These are phyloP conservation scores for Moxostoma hubbsi DNA, from an alignment of 2,797 vertebrate species.

Conservation along the genomic window DNA sequence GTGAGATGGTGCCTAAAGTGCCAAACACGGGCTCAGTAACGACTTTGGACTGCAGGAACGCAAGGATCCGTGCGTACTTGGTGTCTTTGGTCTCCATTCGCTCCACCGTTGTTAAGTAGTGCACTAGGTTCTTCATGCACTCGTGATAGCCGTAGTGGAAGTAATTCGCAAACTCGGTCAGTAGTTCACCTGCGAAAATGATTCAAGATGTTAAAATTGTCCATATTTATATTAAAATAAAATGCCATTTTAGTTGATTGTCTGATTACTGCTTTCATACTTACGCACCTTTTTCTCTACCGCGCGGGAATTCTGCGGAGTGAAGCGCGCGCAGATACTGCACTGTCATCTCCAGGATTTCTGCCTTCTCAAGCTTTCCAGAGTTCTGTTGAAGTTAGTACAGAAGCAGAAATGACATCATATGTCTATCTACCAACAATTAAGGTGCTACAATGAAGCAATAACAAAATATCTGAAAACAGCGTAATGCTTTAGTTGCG, in stretches of 20 bases:
- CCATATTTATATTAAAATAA: background rate
- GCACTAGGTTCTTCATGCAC: slow-evolving; percentile 98
- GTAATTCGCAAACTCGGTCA: slow-evolving; percentile 97
- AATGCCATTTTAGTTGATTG: too few relatives aligned
- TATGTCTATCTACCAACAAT: background rate
- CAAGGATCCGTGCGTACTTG: slow-evolving; percentile 95
- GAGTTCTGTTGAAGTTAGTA: slow-evolving; percentile 80
- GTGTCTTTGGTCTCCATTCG: slow-evolving; percentile 96
- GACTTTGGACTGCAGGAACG: slow-evolving; percentile 94
- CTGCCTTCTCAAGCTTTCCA: slow-evolving; percentile 96
- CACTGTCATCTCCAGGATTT: slow-evolving; percentile 98
- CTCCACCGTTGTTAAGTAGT: slow-evolving; percentile 97
- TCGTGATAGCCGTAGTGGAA: slow-evolving; percentile 98
- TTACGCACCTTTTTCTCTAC: slow-evolving; percentile 91
- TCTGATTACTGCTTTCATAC: background rate
- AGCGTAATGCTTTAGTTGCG: background rate
- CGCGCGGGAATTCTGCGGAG: slow-evolving; percentile 92
- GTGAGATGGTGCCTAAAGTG: slow-evolving; percentile 74
- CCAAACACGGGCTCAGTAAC: slow-evolving; percentile 87
- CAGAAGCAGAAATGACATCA: background rate
- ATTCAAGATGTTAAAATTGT: background rate
- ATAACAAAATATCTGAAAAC: background rate
- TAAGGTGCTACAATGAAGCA: background rate
- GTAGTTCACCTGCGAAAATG: slow-evolving; percentile 81
- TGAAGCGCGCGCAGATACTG: slow-evolving; percentile 95